Base-by-base conservation (phyloP, 2,888 invertebrate species). In the Xanthorhoe spadicearia region DNA sequence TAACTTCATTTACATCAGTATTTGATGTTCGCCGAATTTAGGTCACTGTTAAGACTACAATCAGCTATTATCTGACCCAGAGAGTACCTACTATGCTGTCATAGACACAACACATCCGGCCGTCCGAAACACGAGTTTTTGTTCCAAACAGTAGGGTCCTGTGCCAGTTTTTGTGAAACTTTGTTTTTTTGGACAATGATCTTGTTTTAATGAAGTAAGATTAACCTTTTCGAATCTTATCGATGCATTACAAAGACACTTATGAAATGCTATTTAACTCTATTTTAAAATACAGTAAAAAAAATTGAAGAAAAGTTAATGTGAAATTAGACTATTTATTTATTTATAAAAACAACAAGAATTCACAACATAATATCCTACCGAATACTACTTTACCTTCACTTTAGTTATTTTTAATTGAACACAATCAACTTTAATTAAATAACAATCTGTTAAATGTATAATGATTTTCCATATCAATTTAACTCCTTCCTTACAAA, bases 101-200 rank as follows among this genome's bases (percentile, higher is more conserved):
- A 71, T 62, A 54, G 43, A 59, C 60, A 46, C 54, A 53, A 43
- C 61, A 64, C 72, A 70, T 72, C 69, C 70, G 70, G 65, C 46
- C 32, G 49, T 15, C 60, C 55, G 9, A 68, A 67, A 67, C 57
- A 61, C 54, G 13, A 61, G 59, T 57, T 64, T 69, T 68, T 65
- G 67, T 67, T 58, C 32, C 49, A n/a, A 60, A 70, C 67, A 69
- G 46, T 50, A 49, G 52, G 32, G 57, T 59, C 32, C 64, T 69
- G 46, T 64, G 51, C 38, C 28, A 53, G 15, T 59, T 64, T 60
- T 61, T 53, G 50, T 28, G 28, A 46, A 57, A 43, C 52, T 19
- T 23, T 59, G 50, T 54, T 54, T 56, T 48, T 10, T 1, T 35
- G 6, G 28, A 62, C 43, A 59, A 46, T 55, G 17, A 32, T 52